Evolutionary conservation across 2,888 invertebrate genomes (phyloP).

Genomic region (Leptopterna dolabrata): DNA sequence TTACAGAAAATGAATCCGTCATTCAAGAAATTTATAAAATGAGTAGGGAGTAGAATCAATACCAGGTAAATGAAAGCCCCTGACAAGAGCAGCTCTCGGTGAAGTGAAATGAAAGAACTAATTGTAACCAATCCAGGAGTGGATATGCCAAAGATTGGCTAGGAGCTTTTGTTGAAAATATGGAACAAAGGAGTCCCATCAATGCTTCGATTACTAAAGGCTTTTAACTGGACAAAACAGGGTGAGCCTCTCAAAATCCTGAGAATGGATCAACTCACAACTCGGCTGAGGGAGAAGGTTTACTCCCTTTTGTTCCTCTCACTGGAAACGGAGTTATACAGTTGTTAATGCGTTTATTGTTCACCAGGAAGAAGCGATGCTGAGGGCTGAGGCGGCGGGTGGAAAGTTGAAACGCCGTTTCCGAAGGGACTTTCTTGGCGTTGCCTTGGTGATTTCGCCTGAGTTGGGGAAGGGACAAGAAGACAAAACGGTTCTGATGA

Average conservation of each 20-base stretch:
- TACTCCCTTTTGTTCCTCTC: slow-evolving; percentile 19
- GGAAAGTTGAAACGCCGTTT: slow-evolving; percentile 43
- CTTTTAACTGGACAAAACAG: slow-evolving; percentile 51
- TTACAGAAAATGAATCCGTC: too few species aligned
- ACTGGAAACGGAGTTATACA: slow-evolving; percentile 50
- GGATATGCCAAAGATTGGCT: slow-evolving; percentile 29
- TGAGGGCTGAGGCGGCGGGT: background rate
- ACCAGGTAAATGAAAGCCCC: too few species aligned
- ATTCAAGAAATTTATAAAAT: too few species aligned
- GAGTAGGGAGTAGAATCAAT: too few species aligned
- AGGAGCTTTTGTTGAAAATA: background rate
- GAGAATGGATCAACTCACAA: slow-evolving; percentile 48
- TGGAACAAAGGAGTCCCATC: slow-evolving; percentile 46
- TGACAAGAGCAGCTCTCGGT: background rate
- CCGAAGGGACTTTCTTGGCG: background rate
- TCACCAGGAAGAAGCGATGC: background rate
- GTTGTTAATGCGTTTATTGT: slow-evolving; percentile 55
- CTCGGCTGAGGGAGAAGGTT: background rate
- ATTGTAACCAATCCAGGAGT: slow-evolving; percentile 1
- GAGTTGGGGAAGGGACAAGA: slow-evolving; percentile 16
- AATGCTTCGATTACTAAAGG: slow-evolving; percentile 39
- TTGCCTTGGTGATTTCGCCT: slow-evolving; percentile 24
- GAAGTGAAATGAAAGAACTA: background rate
- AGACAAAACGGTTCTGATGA: slow-evolving; percentile 38
- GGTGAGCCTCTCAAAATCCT: slow-evolving; percentile 38